Evolutionary conservation across 2,888 invertebrate genomes (phyloP), one percentile per base, ranked within the genome.

Genomic region (Azorinus chamasolen): DNA sequence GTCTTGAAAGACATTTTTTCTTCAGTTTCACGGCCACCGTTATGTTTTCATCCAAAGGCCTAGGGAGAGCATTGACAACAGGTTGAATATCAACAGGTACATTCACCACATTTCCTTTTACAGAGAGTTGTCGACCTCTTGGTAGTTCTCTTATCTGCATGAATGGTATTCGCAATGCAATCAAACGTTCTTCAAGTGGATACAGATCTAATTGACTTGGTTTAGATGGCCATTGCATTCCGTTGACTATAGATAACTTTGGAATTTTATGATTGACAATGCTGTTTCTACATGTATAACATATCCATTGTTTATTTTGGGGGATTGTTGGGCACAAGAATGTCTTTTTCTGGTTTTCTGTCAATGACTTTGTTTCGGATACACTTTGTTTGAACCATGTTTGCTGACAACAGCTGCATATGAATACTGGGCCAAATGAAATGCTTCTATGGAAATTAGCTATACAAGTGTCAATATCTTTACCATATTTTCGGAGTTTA

Each of bases 1-100:
- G 58, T 64, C 20, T 72, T 71, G 27, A 50, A 58, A 18, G 70
- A 32, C 6, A 75, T 54, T 55, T 75, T 32, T 76, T 70, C 48
- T 83, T 83, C 22, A 83, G 48, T 50, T 79, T 65, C 2, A 79
- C 61, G 37, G 68, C 27, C 50, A 83, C 58, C 51, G 72, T 79
- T 10, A 58, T 63, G 24, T 69, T 32, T 39, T 72, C 70, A 73
- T 59, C 69, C 18, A 73, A 22, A 20, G 55, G 51, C 32, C 32
- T 32, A 6, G 32, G 32, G 4, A 32, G 10, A 32, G 32, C 32
- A 32, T 32, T 10, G 10, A 32, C 76, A 24, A 55, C 76, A 43
- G 72, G 68, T 39, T 72, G 72, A n/a, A 79, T 65, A 63, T 83
- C 79, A 46, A 69, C 66, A 24, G 83, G 83, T 12, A 76, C 73